These are phyloP conservation scores for Yasuhikotakia modesta DNA, from an alignment of 2,797 vertebrate genomes.

Conservation along the genomic window DNA sequence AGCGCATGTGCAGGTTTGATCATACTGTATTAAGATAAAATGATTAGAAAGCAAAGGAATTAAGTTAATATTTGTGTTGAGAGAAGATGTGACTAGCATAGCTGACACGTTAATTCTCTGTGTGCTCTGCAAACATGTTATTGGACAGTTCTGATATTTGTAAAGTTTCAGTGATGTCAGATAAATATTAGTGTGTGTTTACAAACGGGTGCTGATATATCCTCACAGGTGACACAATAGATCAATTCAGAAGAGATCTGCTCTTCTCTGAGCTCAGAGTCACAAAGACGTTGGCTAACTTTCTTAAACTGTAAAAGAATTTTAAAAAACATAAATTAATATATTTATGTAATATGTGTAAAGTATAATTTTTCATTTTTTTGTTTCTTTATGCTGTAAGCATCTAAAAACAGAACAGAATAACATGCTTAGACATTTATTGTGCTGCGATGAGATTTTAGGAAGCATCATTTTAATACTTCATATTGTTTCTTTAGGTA, in stretches of 20 bases:
- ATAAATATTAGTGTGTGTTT: constrained; percentile 46
- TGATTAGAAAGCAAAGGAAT: too few relatives aligned
- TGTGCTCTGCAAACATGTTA: constrained; percentile 5
- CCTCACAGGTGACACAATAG: constrained; percentile 22
- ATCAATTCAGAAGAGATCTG: not conserved
- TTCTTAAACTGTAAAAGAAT: not conserved
- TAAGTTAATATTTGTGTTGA: not conserved
- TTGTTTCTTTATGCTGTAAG: too few relatives aligned
- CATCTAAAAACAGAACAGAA: constrained; percentile 13
- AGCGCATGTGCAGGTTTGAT: not conserved
- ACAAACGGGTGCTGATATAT: constrained; percentile 46
- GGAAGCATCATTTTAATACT: constrained; percentile 3
- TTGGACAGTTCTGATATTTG: constrained; percentile 54
- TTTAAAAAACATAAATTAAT: too few relatives aligned
- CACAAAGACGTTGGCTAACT: not conserved
- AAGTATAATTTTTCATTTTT: too few relatives aligned
- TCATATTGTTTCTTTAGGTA: not conserved
- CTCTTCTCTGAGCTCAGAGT: not conserved
- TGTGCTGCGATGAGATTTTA: constrained; percentile 33
- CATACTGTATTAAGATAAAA: too few relatives aligned
- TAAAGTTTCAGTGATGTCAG: constrained; percentile 38
- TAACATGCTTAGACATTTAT: constrained; percentile 8
- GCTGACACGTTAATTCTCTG: not conserved
- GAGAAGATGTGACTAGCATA: not conserved
- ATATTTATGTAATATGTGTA: too few relatives aligned